A percentile compares a stretch with the other conserved stretches of the same genome.
phyloP scores from a whole-genome alignment of 2,888 invertebrate genomes.

The Gisinianus flammeolus region DNA sequence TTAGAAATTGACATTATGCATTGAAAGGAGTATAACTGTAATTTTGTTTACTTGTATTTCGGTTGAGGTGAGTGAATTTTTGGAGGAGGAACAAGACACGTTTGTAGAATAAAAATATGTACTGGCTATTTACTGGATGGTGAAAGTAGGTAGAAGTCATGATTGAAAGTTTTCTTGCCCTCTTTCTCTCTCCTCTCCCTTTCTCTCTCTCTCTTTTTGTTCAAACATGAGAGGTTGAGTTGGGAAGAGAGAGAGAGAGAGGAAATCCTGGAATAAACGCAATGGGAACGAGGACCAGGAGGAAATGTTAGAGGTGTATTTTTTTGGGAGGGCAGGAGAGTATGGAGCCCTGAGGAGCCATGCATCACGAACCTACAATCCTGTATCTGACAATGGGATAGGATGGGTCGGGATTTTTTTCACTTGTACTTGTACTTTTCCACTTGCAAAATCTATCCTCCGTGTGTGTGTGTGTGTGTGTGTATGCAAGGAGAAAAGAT shows the following conservation, averaged over 20 bases:
- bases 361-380: constrained; percentile 59
- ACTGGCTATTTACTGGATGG: neutral
- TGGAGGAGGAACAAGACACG: neutral
- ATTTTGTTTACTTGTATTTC: neutral
- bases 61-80: too few relatives aligned
- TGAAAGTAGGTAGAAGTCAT: constrained; percentile 8
- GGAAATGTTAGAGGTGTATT: constrained; percentile 23
- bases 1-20: neutral
- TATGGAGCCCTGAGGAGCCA: constrained; percentile 60
- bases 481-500: neutral
- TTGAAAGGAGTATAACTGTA: neutral
- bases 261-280: constrained; percentile 37
- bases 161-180: constrained; percentile 37
- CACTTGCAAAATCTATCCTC: constrained; percentile 34
- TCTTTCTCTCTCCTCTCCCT: neutral
- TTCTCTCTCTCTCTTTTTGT: neutral
- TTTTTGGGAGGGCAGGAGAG: constrained; percentile 47
- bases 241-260: neutral
- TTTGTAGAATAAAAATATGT: neutral
- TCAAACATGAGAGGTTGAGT: neutral
- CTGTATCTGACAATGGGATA: constrained; percentile 54
- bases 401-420: constrained; percentile 38
- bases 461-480: neutral
- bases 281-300: constrained; percentile 26
- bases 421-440: constrained; percentile 23